Evolutionary conservation across 2,113 vertebrate species (phyloP).

Genomic region (Promerops cafer): DNA sequence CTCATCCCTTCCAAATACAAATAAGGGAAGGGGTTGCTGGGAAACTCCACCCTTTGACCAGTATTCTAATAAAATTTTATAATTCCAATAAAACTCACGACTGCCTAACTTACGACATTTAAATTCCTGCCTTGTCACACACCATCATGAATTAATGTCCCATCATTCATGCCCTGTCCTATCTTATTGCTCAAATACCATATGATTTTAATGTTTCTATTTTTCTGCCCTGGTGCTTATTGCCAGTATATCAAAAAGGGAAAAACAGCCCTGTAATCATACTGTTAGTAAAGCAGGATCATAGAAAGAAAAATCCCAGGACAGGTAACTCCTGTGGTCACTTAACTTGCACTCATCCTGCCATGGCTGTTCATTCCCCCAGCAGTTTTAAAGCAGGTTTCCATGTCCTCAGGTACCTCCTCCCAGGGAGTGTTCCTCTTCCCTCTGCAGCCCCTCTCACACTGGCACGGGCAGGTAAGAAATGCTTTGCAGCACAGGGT

Average conservation of each 20-base stretch:
- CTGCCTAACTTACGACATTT: constrained; percentile 25
- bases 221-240: neutral
- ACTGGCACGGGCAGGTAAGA: neutral
- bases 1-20: neutral
- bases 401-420: neutral
- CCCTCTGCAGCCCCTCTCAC: neutral
- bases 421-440: neutral
- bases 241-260: neutral
- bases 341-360: neutral
- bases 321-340: neutral
- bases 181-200: constrained; percentile 45
- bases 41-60: neutral
- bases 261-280: neutral
- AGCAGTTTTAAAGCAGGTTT: neutral
- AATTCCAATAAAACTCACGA: constrained; percentile 36
- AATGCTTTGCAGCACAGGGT: neutral
- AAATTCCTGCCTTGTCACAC: constrained; percentile 43
- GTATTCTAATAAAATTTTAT: constrained; percentile 50
- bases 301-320: neutral
- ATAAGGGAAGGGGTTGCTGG: neutral
- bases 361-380: neutral
- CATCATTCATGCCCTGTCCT: neutral
- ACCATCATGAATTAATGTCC: constrained; percentile 43
- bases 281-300: neutral
- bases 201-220: constrained; percentile 29